A percentile compares a stretch with the other conserved stretches of the same genome.
Conservation (phyloP, 1,140 invertebrate species). For the Pemphigus obesinymphae region DNA sequence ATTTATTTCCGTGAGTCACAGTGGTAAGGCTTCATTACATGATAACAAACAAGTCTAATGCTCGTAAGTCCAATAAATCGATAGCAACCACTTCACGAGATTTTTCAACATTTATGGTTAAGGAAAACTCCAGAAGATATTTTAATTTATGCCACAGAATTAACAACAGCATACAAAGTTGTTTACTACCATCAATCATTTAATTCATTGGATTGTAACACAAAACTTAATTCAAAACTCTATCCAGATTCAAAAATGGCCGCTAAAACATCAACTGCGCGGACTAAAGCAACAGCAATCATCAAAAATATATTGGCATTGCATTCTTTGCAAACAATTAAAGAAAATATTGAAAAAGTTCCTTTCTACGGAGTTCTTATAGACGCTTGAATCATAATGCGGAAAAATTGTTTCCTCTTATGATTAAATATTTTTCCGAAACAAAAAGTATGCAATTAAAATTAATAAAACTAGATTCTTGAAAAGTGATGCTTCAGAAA, state of each 20-base stretch:
- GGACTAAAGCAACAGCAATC: constrained; percentile 46
- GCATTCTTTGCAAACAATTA: constrained; percentile 41
- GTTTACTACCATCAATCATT: constrained; percentile 43
- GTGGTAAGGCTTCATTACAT: constrained; percentile 1
- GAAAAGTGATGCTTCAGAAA: constrained; percentile 33
- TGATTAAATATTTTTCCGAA: no score
- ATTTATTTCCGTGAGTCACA: constrained; percentile 6
- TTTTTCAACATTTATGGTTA: neutral
- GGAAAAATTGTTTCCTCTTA: constrained; percentile 46
- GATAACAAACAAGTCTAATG: no score
- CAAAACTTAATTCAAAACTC: constrained; percentile 43
- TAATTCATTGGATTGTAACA: constrained; percentile 44
- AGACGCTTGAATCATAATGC: constrained; percentile 46
- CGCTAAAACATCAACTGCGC: neutral
- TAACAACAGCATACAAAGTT: constrained; percentile 46
- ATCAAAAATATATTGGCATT: constrained; percentile 44
- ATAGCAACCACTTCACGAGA: neutral
- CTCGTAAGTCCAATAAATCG: constrained; percentile 20
- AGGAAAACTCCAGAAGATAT: neutral
- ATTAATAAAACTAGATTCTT: constrained; percentile 45
- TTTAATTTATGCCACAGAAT: constrained; percentile 40
- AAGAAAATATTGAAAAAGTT: constrained; percentile 42
- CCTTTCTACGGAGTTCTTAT: constrained; percentile 44
- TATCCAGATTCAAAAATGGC: constrained; percentile 8
- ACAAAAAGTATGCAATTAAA: constrained; percentile 45